Evolutionary conservation across 2,113 vertebrate genomes (phyloP).

Genomic region (Cinclus cinclus): DNA sequence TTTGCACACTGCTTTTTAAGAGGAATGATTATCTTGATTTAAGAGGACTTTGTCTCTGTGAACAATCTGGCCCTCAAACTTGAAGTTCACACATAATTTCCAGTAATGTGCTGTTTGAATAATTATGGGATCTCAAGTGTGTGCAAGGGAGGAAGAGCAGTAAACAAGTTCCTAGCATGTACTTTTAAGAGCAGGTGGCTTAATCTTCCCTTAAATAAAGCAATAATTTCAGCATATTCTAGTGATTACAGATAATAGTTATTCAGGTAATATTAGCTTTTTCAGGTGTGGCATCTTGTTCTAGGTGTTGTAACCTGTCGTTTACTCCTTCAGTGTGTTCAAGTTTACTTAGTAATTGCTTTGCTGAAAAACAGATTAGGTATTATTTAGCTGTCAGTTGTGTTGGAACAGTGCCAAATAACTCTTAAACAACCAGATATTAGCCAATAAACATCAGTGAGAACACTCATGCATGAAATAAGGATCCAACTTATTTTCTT

Average conservation of each 20-base stretch:
- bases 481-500: not conserved
- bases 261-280: constrained; percentile 65
- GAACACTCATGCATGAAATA: not conserved
- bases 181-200: constrained; percentile 62
- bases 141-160: not conserved
- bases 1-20: not conserved
- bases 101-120: not conserved
- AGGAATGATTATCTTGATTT: not conserved
- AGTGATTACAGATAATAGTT: constrained; percentile 71
- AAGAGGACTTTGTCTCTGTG: not conserved
- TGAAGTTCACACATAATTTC: not conserved
- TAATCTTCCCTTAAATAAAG: constrained; percentile 68
- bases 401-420: constrained; percentile 50
- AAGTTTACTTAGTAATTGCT: constrained; percentile 68
- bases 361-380: constrained; percentile 74
- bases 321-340: constrained; percentile 39
- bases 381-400: constrained; percentile 74
- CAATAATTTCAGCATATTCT: constrained; percentile 64
- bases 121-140: not conserved
- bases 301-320: constrained; percentile 61
- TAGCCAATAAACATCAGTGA: constrained; percentile 7
- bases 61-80: not conserved
- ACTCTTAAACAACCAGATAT: constrained; percentile 36
- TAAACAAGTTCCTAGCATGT: constrained; percentile 10
- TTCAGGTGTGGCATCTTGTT: constrained; percentile 72